phyloP scores from a whole-genome alignment of 2,797 vertebrate species.

The Oreochromis grahami region DNA sequence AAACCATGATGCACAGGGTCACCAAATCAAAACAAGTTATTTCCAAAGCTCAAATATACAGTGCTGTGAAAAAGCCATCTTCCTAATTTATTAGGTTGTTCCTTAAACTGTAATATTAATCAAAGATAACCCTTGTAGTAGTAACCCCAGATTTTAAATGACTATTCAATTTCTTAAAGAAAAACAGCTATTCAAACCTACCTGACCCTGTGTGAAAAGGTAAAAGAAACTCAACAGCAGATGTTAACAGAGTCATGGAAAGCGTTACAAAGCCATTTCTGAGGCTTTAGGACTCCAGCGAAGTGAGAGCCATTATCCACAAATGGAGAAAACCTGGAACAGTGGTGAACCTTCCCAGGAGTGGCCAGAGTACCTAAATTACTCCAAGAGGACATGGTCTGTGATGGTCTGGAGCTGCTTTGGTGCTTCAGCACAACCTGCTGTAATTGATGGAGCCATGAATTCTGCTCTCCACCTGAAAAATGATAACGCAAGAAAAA shows the following conservation, averaged over 20 bases:
- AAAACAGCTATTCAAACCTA: background rate
- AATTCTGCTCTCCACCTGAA: background rate
- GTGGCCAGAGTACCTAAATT: background rate
- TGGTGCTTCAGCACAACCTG: background rate
- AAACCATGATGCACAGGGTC: background rate
- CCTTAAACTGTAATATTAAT: background rate
- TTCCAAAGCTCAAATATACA: background rate
- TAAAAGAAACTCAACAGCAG: background rate
- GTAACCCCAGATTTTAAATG: background rate
- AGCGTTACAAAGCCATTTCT: background rate
- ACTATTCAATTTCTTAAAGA: background rate
- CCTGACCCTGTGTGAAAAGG: background rate
- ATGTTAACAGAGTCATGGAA: background rate
- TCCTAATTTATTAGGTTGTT: background rate
- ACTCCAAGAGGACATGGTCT: background rate
- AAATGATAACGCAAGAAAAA: background rate
- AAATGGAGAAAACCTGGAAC: background rate
- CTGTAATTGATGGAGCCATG: background rate
- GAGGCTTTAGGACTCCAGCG: background rate
- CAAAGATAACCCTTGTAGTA: background rate
- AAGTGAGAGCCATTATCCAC: background rate
- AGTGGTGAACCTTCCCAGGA: background rate
- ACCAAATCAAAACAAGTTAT: background rate
- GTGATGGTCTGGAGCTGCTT: background rate
- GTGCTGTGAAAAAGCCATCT: background rate